phyloP scores from a whole-genome alignment of 2,113 vertebrate species.

The Anser cygnoides region DNA sequence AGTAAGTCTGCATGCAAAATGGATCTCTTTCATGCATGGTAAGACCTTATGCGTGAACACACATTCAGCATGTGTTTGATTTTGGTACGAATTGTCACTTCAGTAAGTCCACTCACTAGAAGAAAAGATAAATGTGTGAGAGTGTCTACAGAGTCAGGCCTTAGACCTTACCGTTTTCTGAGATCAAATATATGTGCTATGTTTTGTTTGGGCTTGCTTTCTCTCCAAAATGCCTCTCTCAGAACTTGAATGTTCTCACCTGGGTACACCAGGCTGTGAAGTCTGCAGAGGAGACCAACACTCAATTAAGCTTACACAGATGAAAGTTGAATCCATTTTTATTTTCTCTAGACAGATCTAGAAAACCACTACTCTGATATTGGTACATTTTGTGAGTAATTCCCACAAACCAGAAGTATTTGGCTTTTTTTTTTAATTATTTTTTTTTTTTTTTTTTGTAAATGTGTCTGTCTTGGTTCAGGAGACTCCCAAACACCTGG shows the following conservation, averaged over 20 bases:
- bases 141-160: not conserved
- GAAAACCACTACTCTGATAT: too few species aligned
- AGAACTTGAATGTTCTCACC: not conserved
- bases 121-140: not conserved
- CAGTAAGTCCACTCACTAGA: not conserved
- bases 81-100: not conserved
- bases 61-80: not conserved
- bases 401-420: too few species aligned
- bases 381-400: too few species aligned
- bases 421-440: too few species aligned
- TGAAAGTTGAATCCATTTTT: too few species aligned
- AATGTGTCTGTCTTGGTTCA: too few species aligned
- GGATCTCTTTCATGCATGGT: not conserved
- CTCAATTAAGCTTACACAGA: not conserved
- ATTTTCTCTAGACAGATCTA: too few species aligned
- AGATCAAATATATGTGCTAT: not conserved
- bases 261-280: not conserved
- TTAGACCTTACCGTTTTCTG: not conserved
- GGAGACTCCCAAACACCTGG: too few species aligned
- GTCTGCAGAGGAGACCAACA: fast-evolving
- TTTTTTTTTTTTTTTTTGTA: too few species aligned
- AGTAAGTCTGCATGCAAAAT: fast-evolving
- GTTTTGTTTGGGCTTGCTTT: not conserved
- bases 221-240: not conserved
- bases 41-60: not conserved